Evolutionary conservation across 2,888 invertebrate genomes (phyloP), one percentile per base, ranked within the genome.

Genomic region (Notodonta dromedarius): DNA sequence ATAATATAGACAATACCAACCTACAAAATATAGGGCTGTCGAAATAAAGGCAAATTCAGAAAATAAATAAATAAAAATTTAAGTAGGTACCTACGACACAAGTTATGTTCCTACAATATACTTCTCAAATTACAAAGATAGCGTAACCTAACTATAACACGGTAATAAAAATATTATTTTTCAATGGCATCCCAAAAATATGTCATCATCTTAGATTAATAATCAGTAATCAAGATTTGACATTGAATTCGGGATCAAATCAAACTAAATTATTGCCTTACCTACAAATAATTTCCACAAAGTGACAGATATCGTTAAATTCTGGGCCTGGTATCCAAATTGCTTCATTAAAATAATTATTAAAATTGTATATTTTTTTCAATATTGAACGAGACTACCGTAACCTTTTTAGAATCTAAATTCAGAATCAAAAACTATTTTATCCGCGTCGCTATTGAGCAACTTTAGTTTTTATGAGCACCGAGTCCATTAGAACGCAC

Each of bases 1-100:
- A 58, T 67, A 58, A 63, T 62, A 60, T 56, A 67, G 55, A 63
- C 67, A 63, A 51, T 59, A 56, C 65, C 69, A 67, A 61, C 56
- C 66, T 5, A 4, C 9, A 32, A 53, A 13, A 54, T 14, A 6
- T 54, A 54, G 54, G 54, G 54, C 39, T 54, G 54, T 54, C 57
- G 54, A 11, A n/a, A n/a, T 13, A 12, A 40, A 40, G 24, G 24
- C 42, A 42, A 42, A 9, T 11, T 12, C 42, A 12, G 42, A 12
- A 11, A 2, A n/a, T n/a, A n/a, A n/a, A n/a, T n/a, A n/a, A 6
- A 8, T 8, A 7, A 7, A 42, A 8, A 42, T 7, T 35, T 35
- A 35, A 35, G 7, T 35, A 35, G 5, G 35, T 35, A 35, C 35
- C 0, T 35, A 35, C 24, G 1, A 24, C 2, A 24, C 24, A 24